Base-by-base conservation (phyloP, 2,888 invertebrate genomes). In the Andrena trimmerana region DNA sequence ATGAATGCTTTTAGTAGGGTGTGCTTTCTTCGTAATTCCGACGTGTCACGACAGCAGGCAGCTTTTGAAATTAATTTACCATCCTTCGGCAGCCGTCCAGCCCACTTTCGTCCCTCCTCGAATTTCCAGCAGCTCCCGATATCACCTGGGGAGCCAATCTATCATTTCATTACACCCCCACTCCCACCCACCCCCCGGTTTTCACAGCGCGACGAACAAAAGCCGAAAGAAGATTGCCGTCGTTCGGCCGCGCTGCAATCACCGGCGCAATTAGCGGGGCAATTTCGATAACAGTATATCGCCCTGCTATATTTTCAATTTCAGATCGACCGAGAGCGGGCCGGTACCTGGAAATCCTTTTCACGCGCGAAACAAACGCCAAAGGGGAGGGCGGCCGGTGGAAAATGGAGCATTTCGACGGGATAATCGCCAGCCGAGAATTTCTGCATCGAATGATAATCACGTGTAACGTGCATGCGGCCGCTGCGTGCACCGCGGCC, bases 391-490 rank as follows among this genome's bases (percentile, higher is more conserved):
- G 24, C 13, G 24, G 10, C 20, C 0, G n/a, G 7, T 10, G 57
- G 8, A 16, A 48, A 59, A 71, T 63, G 20, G 36, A 68, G 63
- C 42, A 36, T 65, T 75, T 54, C 66, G 24, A 31, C 24, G 42
- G 36, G 72, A 68, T 69, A 62, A 75, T 73, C 63, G 52, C 63
- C 67, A 27, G 62, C 42, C 48, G 62, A 27, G 71, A 80, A 71
- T 87, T 81, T 86, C 83, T 78, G 65, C 81, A 70, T 81, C 83
- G 69, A 86, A 86, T 85, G 81, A 73, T 88, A 86, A 85, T 88
- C 85, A 88, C 83, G 86, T 87, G 84, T 81, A 70, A 48, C 67
- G 77, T 78, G 75, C 83, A 79, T 79, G 84, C 80, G 83, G 42
- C 70, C 70, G 75, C 29, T 75, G 77, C 80, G 77, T 79, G 74